These are phyloP conservation scores for Tangara arthus DNA, from an alignment of 2,797 vertebrate genomes.

Conservation along the genomic window DNA sequence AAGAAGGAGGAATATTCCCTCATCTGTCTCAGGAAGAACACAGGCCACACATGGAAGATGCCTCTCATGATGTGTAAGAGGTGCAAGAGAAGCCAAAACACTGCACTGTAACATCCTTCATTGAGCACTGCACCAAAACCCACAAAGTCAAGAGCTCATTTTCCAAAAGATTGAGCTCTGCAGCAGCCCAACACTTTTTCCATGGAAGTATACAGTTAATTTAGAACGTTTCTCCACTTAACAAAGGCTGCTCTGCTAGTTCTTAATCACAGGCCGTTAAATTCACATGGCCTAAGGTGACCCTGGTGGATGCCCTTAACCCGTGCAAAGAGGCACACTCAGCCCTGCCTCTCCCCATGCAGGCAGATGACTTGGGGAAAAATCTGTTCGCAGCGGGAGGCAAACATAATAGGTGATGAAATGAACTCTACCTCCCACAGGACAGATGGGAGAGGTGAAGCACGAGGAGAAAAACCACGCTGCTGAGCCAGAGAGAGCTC, in stretches of 20 bases:
- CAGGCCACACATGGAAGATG: not conserved
- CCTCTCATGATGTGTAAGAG: not conserved
- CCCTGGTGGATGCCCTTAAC: conserved; percentile 45
- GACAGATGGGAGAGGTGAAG: conserved; percentile 56
- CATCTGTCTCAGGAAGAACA: not conserved
- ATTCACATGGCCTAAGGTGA: conserved; percentile 44
- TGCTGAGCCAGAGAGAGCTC: conserved; percentile 16
- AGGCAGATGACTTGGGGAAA: conserved; percentile 21
- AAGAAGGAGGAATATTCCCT: not conserved
- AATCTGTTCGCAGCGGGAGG: conserved; percentile 52
- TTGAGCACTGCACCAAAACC: not conserved
- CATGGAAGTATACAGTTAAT: not conserved
- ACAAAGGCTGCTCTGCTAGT: conserved; percentile 9
- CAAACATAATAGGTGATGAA: conserved; percentile 58
- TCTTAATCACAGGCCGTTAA: conserved; percentile 21
- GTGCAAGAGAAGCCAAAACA: not conserved
- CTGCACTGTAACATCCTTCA: not conserved
- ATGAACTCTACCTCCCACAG: conserved; percentile 54
- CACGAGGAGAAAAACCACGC: not conserved
- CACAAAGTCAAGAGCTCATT: not conserved
- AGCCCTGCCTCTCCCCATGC: not conserved
- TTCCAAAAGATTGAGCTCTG: not conserved
- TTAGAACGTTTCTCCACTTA: not conserved
- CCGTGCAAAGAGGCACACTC: not conserved
- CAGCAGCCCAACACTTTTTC: not conserved